Evolutionary conservation across 2,113 vertebrate genomes (phyloP), one percentile per base, ranked within the genome.

Genomic region (Naja naja): DNA sequence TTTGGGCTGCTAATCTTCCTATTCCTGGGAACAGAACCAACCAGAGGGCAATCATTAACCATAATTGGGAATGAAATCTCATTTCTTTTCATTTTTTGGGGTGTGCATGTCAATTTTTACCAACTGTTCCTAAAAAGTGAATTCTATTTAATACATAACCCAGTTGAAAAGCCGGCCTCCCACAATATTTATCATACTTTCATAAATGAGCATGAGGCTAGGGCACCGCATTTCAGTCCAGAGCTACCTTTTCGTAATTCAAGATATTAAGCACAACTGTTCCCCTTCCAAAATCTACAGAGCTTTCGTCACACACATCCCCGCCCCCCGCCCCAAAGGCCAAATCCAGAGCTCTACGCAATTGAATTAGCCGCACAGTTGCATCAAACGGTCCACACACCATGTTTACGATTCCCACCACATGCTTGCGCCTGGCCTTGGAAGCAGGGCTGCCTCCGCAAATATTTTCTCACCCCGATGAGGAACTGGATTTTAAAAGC

Each of bases 61-160:
- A 30, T 14, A 53, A 16, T 27, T 49, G 43, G 10, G n/a, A 45
- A 60, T 90, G 27, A 55, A 39, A 45, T 39, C n/a, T 81, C 11
- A 14, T 54, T 91, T 18, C 34, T 55, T 86, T 47, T 34, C 45
- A 53, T 27, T 22, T 45, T n/a, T 11, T 10, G 47, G 5, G 2
- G 5, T 6, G 3, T 6, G 27, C 56, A 27, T 60, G 49, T 52
- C 11, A 9, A 39, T 39, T 39, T 39, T 20, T 81, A 81, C 0
- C 1, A 43, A 43, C 34, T 22, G 34, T 6, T 20, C 54, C 0
- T 0, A 0, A n/a, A 0, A 85, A 0, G 0, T 10, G 53, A 9
- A 86, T 27, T 5, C 43, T 25, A 23, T 47, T 9, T 14, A 18
- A 52, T 27, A 18, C 23, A 52, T 60, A 34, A 39, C 0, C 5